Evolutionary conservation across 2,797 vertebrate species (phyloP).

Genomic region (Leptoclinus maculatus): DNA sequence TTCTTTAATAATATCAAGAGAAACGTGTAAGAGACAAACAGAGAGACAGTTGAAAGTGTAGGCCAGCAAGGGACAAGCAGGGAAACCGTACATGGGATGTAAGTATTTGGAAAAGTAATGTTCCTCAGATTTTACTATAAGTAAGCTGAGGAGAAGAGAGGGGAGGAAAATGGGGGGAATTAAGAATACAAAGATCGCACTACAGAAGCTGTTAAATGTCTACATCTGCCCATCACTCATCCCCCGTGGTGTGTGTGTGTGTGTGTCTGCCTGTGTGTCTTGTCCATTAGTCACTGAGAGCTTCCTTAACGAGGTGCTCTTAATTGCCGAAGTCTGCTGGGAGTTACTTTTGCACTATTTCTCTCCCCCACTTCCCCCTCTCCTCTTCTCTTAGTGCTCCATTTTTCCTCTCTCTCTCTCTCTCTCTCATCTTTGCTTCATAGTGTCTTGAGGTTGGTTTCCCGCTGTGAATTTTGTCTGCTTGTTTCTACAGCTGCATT

Average conservation of each 20-base stretch:
- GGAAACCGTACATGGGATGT: background rate
- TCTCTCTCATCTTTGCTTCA: background rate
- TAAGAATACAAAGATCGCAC: slow-evolving; percentile 38
- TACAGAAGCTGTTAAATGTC: slow-evolving; percentile 41
- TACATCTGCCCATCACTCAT: slow-evolving; percentile 51
- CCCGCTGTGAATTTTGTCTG: background rate
- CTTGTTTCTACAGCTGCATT: too few species aligned
- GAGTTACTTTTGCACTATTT: slow-evolving; percentile 31
- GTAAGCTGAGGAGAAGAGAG: background rate
- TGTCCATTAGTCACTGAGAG: slow-evolving; percentile 57
- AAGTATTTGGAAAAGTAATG: background rate
- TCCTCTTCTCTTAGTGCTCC: background rate
- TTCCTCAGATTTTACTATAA: slow-evolving; percentile 24
- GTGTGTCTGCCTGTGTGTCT: slow-evolving; percentile 25
- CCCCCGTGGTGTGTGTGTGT: slow-evolving; percentile 42
- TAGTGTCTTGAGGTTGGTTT: background rate
- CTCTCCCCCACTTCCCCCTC: background rate
- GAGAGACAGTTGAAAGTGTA: background rate
- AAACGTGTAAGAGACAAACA: background rate
- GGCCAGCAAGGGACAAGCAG: background rate
- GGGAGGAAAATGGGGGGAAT: slow-evolving; percentile 1
- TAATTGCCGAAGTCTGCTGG: slow-evolving; percentile 60
- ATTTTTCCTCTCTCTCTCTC: background rate
- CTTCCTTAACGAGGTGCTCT: slow-evolving; percentile 59
- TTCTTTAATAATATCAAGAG: background rate